Evolutionary conservation across 2,113 vertebrate species (phyloP).

Genomic region (Malurus cyaneus): DNA sequence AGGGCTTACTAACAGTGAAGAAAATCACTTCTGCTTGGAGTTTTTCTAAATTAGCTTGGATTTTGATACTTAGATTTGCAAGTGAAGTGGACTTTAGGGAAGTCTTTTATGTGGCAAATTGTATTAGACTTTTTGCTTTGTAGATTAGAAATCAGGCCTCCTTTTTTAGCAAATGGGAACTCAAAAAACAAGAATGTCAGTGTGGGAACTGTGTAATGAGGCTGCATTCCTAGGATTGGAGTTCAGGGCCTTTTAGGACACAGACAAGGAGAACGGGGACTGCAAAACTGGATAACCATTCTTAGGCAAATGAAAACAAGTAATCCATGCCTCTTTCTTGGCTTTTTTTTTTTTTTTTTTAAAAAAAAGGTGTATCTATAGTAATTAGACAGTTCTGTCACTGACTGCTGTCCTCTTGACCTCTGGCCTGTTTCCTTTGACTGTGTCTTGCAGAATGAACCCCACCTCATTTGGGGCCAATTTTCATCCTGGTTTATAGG

Average conservation of each 20-base stretch:
- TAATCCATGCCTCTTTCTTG: background rate
- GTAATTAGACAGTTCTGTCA: background rate
- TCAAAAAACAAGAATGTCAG: background rate
- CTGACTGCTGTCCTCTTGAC: background rate
- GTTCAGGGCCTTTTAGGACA: background rate
- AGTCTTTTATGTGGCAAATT: conserved; percentile 47
- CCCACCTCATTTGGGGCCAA: background rate
- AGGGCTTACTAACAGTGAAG: background rate
- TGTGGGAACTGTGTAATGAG: background rate
- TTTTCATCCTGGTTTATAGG: background rate
- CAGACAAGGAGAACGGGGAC: background rate
- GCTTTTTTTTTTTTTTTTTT: no score
- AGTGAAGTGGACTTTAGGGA: background rate
- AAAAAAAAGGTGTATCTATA: background rate
- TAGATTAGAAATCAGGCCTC: background rate
- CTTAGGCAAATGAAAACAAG: background rate
- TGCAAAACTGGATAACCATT: background rate
- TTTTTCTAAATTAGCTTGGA: conserved; percentile 36
- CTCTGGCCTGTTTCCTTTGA: background rate
- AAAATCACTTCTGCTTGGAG: conserved; percentile 55
- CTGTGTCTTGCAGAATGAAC: background rate
- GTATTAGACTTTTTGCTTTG: conserved; percentile 36
- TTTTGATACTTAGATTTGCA: background rate
- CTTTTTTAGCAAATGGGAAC: background rate
- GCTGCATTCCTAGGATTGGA: background rate